A percentile compares a stretch with the other conserved stretches of the same genome.
Evolutionary conservation across 2,797 vertebrate genomes (phyloP).

Genomic region (Halcyon chelicuti): DNA sequence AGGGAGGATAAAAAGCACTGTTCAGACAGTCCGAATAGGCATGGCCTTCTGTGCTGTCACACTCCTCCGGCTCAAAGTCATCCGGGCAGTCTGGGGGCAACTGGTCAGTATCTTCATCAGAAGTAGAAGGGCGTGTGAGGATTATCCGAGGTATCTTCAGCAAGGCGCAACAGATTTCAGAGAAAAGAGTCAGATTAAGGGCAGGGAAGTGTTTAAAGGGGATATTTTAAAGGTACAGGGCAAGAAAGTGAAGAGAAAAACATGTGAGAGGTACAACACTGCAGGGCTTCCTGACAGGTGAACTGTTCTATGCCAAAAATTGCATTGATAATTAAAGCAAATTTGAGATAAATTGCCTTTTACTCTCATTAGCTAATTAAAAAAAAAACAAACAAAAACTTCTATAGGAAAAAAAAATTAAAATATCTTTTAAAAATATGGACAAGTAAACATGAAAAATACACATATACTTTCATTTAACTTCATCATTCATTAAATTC

Average conservation of each 20-base stretch:
- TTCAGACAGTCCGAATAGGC: constrained; percentile 72
- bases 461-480: background rate
- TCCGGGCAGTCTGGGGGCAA: constrained; percentile 69
- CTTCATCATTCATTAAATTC: background rate
- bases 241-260: background rate
- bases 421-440: background rate
- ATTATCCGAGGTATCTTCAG: constrained; percentile 88
- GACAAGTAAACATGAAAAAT: background rate
- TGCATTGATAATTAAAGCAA: background rate
- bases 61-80: constrained; percentile 66
- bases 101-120: constrained; percentile 85
- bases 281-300: background rate
- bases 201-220: background rate
- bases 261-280: background rate
- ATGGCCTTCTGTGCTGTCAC: constrained; percentile 45
- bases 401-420: background rate
- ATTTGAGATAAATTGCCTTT: background rate
- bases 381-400: background rate
- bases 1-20: constrained; percentile 79
- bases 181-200: constrained; percentile 20
- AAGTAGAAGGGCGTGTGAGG: constrained; percentile 88
- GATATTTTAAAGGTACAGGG: background rate
- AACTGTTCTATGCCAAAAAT: background rate
- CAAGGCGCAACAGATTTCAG: constrained; percentile 8
- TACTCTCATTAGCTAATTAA: background rate